A percentile compares a stretch with the other conserved stretches of the same genome.
These are phyloP conservation scores for Crossocerus cetratus DNA, from an alignment of 2,888 invertebrate genomes.

Conservation along the genomic window DNA sequence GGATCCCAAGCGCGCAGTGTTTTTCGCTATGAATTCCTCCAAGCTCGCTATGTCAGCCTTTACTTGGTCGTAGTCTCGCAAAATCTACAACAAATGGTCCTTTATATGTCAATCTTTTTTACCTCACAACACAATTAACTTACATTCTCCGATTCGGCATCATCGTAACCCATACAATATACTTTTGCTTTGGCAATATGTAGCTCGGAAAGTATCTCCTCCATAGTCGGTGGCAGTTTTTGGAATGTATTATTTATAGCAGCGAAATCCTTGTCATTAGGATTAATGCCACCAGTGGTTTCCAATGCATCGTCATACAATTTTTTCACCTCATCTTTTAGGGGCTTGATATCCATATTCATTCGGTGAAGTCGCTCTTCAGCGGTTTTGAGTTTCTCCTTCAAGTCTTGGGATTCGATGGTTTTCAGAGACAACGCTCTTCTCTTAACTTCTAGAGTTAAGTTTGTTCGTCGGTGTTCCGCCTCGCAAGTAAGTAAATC, in stretches of 20 bases:
- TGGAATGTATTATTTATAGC: constrained; percentile 62
- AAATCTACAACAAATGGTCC: constrained; percentile 75
- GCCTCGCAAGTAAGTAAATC: constrained; percentile 65
- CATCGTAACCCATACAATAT: constrained; percentile 80
- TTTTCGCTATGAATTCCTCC: constrained; percentile 77
- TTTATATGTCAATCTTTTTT: background rate
- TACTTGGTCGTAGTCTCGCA: constrained; percentile 82
- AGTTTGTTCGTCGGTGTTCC: constrained; percentile 61
- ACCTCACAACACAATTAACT: constrained; percentile 17
- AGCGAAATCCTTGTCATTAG: constrained; percentile 79
- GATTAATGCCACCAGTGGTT: constrained; percentile 80
- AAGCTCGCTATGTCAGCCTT: constrained; percentile 79
- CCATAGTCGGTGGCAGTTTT: constrained; percentile 78
- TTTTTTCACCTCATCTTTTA: constrained; percentile 78
- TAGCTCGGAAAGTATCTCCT: constrained; percentile 79
- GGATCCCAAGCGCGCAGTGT: constrained; percentile 76
- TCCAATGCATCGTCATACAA: constrained; percentile 79
- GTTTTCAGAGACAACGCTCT: constrained; percentile 61
- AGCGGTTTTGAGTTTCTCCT: constrained; percentile 64
- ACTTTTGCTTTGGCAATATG: constrained; percentile 81
- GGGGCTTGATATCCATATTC: constrained; percentile 67
- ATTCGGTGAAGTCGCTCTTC: constrained; percentile 70
- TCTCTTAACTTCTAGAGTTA: constrained; percentile 59
- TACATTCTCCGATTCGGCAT: constrained; percentile 81
- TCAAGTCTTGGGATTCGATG: constrained; percentile 65